A percentile compares a stretch with the other conserved stretches of the same genome.
Conservation (phyloP, 37 sponge, comb jelly and placozoan genomes). For the Corticium candelabrum region DNA sequence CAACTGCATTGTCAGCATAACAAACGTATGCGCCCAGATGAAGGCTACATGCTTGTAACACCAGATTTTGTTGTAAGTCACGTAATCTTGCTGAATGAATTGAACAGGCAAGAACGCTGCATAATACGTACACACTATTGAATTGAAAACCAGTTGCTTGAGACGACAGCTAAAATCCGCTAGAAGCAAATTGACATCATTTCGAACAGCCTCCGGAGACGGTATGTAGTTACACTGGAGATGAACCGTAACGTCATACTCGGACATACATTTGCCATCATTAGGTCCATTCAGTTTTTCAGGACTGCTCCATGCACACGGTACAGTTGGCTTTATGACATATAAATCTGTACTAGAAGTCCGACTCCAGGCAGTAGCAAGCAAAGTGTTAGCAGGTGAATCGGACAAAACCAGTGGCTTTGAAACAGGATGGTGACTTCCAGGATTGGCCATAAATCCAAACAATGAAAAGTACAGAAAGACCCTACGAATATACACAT, state of each 20-base stretch:
- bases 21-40: conserved; percentile 70
- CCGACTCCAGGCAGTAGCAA: too few species aligned
- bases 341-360: too few species aligned
- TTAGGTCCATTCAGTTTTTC: background rate
- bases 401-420: background rate
- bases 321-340: background rate
- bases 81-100: conserved; percentile 57
- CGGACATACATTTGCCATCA: background rate
- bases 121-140: conserved; percentile 70
- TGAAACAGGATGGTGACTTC: background rate
- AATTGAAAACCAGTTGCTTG: conserved; percentile 72
- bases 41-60: conserved; percentile 55
- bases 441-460: conserved; percentile 67
- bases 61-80: conserved; percentile 75
- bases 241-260: background rate
- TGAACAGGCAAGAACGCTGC: conserved; percentile 62
- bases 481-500: conserved; percentile 24
- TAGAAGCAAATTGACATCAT: background rate
- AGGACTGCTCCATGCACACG: background rate
- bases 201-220: background rate
- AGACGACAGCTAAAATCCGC: conserved; percentile 18
- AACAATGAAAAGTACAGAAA: conserved; percentile 68
- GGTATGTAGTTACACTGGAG: background rate
- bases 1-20: conserved; percentile 43
- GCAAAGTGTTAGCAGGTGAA: too few species aligned